Evolutionary conservation across 2,797 vertebrate genomes (phyloP), one percentile per base, ranked within the genome.

Genomic region (Phylloscopus collybita): DNA sequence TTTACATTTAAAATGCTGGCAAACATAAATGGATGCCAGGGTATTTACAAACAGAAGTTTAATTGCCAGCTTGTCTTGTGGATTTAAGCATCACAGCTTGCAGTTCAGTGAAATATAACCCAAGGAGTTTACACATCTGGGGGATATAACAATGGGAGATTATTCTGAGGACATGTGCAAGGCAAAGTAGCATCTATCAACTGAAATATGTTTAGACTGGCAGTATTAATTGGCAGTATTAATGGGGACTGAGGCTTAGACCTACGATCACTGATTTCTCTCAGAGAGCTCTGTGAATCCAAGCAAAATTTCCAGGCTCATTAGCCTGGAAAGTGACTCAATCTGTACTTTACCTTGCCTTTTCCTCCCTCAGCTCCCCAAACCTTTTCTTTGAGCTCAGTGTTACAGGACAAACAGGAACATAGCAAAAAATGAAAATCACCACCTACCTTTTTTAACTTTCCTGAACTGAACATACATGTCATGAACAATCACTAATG

Each of bases 31-130:
- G 66, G 54, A 50, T 79, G 44, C 22, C 67, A 88, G 71, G 67
- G 74, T 97, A 92, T 95, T 92, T 96, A 94, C 93, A 93, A 87
- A 94, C 53, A 87, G 62, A 90, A 85, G 44, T 11, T 11, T 59
- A 84, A 92, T 29, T 86, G 70, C 66, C 90, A 96, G n/a, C 70
- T 90, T 92, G 53, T 54, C 79, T 36, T 45, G 53, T 83, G 80
- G 89, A 92, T 85, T 76, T 64, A 86, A 83, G 67, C 71, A 59
- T 73, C 69, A 80, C 95, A 95, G 57, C 70, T 93, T 92, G 66
- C 60, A 80, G 64, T 88, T 86, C 69, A 66, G 65, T 92, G 90
- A 93, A 86, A 96, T 74, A 81, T 9, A 96, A 91, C 69, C 61
- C 47, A 54, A 36, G 0, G 0, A 82, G 83, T 94, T 96, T 90